phyloP scores from a whole-genome alignment of 2,113 vertebrate species.

The Vidua macroura region DNA sequence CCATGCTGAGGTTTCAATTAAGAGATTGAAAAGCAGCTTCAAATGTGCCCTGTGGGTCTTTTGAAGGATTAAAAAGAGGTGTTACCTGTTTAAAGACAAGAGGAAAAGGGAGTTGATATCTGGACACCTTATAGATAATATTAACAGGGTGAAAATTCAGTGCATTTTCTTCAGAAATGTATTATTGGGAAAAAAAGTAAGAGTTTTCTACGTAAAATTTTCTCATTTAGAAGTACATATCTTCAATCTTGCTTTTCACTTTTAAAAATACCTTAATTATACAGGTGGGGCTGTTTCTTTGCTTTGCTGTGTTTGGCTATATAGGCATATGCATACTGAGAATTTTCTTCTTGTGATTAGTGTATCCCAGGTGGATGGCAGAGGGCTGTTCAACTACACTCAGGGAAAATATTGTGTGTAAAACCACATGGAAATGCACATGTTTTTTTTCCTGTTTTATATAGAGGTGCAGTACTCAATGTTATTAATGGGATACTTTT shows the following conservation, averaged over 20 bases:
- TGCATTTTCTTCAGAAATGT: neutral
- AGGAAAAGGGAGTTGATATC: neutral
- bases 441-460: neutral
- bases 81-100: neutral
- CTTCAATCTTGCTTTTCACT: neutral
- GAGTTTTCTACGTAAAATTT: neutral
- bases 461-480: neutral
- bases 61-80: neutral
- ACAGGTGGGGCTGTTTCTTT: neutral
- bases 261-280: neutral
- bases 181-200: neutral
- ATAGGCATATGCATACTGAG: neutral
- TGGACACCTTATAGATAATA: neutral
- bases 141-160: neutral
- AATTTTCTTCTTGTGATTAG: neutral
- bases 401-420: neutral
- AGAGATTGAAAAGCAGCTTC: neutral
- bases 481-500: constrained; percentile 20
- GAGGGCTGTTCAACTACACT: neutral
- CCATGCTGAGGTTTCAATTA: neutral
- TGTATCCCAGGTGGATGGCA: neutral
- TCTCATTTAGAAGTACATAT: neutral
- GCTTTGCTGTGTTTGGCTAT: neutral
- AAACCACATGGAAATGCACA: neutral
- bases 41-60: neutral